Evolutionary conservation across 2,113 vertebrate genomes (phyloP).

Genomic region (Myanophis thanlyinensis): DNA sequence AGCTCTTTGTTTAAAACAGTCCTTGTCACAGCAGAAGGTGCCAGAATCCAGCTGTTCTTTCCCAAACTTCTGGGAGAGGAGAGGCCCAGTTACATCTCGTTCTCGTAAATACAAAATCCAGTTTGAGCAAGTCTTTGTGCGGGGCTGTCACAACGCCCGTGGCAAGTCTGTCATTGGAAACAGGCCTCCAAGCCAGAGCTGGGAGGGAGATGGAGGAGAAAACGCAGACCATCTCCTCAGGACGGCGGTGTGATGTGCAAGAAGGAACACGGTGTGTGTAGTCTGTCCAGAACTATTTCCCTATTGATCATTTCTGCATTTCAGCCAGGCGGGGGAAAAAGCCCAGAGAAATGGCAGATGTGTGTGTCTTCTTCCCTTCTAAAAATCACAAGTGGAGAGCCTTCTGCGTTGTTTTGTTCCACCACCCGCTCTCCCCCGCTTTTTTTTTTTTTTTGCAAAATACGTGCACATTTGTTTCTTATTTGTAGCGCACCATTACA

Average conservation of each 20-base stretch:
- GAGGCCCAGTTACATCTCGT: constrained; percentile 69
- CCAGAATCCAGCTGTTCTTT: constrained; percentile 79
- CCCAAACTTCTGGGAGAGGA: constrained; percentile 72
- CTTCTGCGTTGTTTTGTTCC: neutral
- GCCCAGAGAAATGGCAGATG: neutral
- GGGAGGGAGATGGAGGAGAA: constrained; percentile 20
- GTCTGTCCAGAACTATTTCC: neutral
- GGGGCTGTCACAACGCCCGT: constrained; percentile 65
- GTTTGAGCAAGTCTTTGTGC: constrained; percentile 74
- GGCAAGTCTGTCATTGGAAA: constrained; percentile 73
- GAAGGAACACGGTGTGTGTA: neutral
- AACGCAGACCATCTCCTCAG: constrained; percentile 3
- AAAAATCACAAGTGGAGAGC: neutral
- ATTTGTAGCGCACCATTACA: neutral
- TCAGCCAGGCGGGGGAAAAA: neutral
- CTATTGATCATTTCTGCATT: neutral
- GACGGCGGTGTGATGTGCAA: neutral
- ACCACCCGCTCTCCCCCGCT: neutral
- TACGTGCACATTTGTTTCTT: neutral
- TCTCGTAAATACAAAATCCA: constrained; percentile 77
- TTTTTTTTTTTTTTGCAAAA: neutral
- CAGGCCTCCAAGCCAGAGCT: constrained; percentile 45
- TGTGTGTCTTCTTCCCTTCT: neutral
- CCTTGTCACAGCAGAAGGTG: constrained; percentile 73
- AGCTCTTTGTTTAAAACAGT: constrained; percentile 71